Base-by-base conservation (phyloP, 2,888 invertebrate genomes). In the Lydus trimaculatus region DNA sequence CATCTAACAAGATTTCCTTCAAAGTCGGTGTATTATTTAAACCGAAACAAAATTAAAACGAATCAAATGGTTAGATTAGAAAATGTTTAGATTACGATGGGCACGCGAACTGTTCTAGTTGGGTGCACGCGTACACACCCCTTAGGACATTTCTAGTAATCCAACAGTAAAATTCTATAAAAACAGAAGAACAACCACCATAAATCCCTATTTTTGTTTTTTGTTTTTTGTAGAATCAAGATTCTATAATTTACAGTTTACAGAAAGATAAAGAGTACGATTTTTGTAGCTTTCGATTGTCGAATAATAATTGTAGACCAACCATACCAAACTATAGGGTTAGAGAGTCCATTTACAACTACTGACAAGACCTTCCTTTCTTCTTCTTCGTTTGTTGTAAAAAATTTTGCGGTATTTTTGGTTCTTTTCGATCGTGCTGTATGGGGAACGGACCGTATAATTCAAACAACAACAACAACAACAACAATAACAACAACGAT, bases 81-180 rank as follows among this genome's bases (percentile, higher is more conserved):
- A 52, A 13, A 52, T 52, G 13, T 2, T 25, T 52, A 52, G 52
- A 25, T 56, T 43, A 17, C 17, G 25, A 25, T 56, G 56, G 56
- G 56, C 56, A 56, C 56, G 56, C 56, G 56, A 56, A 56, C 56
- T 56, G 56, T 56, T 56, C 28, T 56, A 56, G 56, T 56, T 28
- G 28, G 28, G 13, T 56, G 56, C 56, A 56, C 56, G 56, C 56
- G 56, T 56, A 56, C 56, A 28, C 56, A 56, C 56, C 56, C 56
- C 56, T n/a, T 1, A 28, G 56, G 56, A 56, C 7, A 56, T 56
- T 28, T 56, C 25, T 13, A 56, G 2, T 28, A 28, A 28, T 8
- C 28, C 25, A 15, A 28, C 28, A n/a, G 25, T 23, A 56, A 28
- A 56, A 56, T 56, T 25, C 56, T 25, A 56, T n/a, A n/a, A 6